Evolutionary conservation across 2,113 vertebrate species (phyloP), one percentile per base, ranked within the genome.

Genomic region (Eurystomus gularis): DNA sequence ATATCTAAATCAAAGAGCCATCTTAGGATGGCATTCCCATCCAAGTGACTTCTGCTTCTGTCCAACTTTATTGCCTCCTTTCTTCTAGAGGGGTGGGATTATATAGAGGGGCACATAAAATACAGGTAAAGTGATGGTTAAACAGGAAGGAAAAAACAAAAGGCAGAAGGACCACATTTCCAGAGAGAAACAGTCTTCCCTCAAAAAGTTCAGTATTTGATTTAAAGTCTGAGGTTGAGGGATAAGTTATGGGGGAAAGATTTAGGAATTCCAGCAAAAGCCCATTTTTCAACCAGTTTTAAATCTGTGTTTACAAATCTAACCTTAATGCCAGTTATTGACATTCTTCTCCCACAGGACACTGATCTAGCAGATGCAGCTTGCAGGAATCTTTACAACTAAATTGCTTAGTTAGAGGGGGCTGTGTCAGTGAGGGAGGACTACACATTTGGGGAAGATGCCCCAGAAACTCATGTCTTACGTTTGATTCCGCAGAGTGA

Each of bases 281-380:
- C 1, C 9, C 4, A 51, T 93, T 94, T 96, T 92, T 78, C 35
- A 81, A 28, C 11, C 10, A 21, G 68, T 21, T 62, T 87, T 80
- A 85, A 79, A 95, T 25, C n/a, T 17, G 1, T 80, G 24, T 91
- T 96, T 91, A 87, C 75, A 90, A 90, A 71, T 84, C 69, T 90
- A 88, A 82, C 28, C 60, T 81, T 94, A 92, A 84, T 68, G 24
- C 24, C 79, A 31, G 65, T 39, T 94, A 91, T 93, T 54, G 89
- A 89, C 52, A 54, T 87, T 82, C 26, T 87, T 87, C 54, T 94
- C 87, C 57, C 66, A 55, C 31, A 79, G 70, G 65, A 82, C 44
- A 87, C 76, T 79, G 91, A 91, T 87, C 52, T 7, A 65, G 35
- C 10, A 82, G 70, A 85, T 71, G 29, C 23, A 82, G 15, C 21